Evolutionary conservation across 1,140 invertebrate genomes (phyloP), one percentile per base, ranked within the genome.

Genomic region (Reticulitermes speratus): DNA sequence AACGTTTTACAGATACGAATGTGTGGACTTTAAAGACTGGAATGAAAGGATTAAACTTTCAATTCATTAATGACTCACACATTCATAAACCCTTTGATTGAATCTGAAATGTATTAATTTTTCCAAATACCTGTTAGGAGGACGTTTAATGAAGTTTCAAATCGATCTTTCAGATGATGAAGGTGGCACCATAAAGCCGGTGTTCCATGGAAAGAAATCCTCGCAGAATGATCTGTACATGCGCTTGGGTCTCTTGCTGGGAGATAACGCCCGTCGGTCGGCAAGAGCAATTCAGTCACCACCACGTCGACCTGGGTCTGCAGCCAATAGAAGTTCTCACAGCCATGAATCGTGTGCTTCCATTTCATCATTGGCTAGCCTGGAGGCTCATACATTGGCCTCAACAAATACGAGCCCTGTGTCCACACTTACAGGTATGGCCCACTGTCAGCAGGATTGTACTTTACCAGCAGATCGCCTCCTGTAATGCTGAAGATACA

Each of bases 401-500:
- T 96, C 96, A 1, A 95, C 95, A 82, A 97, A 97, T 88, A 97
- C 96, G 11, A 97, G 96, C 90, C 96, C 97, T 32, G 94, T 96
- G 87, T 97, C 97, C 14, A 98, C 97, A 0, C 91, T 97, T 21
- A 97, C 97, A 30, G 96, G 96, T 88, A 91, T 91, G n/a, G 94
- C 94, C 3, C 45, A 45, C 45, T 45, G 45, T 48, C 45, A 48
- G 9, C 9, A 95, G 94, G 25, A 44, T 19, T 12, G 44, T 38
- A 9, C 82, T 2, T 44, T 75, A 25, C 2, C 0, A 9, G 45
- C 7, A 48, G 9, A 48, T 0, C 52, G 19, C 19, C 11, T 55
- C 16, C 52, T 5, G 2, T 19, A 5, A 21, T 55, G 52, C 52
- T 19, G 52, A 55, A 21, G 52, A 55, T 55, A 6, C 52, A 55